Conservation (phyloP, 2,888 invertebrate genomes). For the Melieria omissa region DNA sequence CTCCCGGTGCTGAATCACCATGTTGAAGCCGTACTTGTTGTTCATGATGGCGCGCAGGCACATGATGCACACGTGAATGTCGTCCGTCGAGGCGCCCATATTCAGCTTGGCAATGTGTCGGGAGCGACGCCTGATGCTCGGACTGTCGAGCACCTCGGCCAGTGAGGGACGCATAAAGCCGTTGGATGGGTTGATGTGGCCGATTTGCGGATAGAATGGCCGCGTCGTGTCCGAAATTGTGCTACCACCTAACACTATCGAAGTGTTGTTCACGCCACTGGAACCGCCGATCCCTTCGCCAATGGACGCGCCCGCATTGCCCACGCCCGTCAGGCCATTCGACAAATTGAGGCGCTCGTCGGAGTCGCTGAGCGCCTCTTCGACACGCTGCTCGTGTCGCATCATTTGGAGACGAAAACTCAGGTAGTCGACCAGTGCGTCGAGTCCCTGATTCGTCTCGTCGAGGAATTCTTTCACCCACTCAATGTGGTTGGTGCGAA, state of each 20-base stretch:
- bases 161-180: constrained; percentile 70
- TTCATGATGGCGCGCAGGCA: constrained; percentile 99
- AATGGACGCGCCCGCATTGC: constrained; percentile 45
- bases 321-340: constrained; percentile 51
- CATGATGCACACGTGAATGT: constrained; percentile 99
- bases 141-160: constrained; percentile 75
- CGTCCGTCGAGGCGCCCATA: constrained; percentile 96
- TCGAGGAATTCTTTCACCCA: constrained; percentile 99
- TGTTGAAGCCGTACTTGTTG: constrained; percentile 99
- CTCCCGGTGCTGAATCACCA: constrained; percentile 97
- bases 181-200: constrained; percentile 47
- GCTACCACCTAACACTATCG: constrained; percentile 47
- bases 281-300: constrained; percentile 59
- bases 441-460: constrained; percentile 94
- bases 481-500: constrained; percentile 99
- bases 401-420: constrained; percentile 95
- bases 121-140: constrained; percentile 78
- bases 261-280: constrained; percentile 57
- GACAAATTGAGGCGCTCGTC: constrained; percentile 75
- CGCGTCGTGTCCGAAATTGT: constrained; percentile 52
- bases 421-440: constrained; percentile 97
- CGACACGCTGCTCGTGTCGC: constrained; percentile 87
- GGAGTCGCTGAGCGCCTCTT: constrained; percentile 79
- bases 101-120: constrained; percentile 89
- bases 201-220: constrained; percentile 31